Conservation (phyloP, 2,797 vertebrate genomes). For the Sciaenops ocellatus region DNA sequence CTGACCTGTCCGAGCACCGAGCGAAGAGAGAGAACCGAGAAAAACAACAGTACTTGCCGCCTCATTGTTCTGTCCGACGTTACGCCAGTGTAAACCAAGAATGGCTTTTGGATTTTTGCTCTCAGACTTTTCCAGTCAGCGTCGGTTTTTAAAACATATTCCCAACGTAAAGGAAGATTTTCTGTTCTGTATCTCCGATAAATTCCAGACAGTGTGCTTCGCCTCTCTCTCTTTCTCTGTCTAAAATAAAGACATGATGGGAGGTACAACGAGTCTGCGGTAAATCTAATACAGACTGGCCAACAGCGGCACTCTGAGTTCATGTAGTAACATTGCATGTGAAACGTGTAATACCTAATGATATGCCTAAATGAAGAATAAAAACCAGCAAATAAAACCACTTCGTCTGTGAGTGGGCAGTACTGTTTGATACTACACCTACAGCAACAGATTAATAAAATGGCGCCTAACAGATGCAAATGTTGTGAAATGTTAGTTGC, state of each 20-base stretch:
- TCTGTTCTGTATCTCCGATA: background rate
- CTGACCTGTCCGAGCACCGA: slow-evolving; percentile 85
- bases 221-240: slow-evolving; percentile 27
- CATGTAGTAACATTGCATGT: slow-evolving; percentile 49
- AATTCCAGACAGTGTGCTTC: fast-evolving
- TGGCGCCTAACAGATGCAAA: background rate
- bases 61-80: slow-evolving; percentile 76
- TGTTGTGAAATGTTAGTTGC: no score
- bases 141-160: background rate
- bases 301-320: slow-evolving; percentile 80
- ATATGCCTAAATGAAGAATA: fast-evolving
- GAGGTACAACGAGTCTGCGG: slow-evolving; percentile 30
- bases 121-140: fast-evolving
- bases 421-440: background rate
- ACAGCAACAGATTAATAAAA: background rate
- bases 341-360: fast-evolving
- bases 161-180: fast-evolving
- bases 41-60: slow-evolving; percentile 85
- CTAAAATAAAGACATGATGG: slow-evolving; percentile 37
- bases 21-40: slow-evolving; percentile 77
- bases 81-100: background rate
- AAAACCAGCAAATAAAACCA: background rate
- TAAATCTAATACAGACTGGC: background rate
- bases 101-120: background rate
- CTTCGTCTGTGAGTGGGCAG: fast-evolving